A percentile compares a stretch with the other conserved stretches of the same genome.
phyloP scores from a whole-genome alignment of 2,113 vertebrate genomes.

The human (Homo sapiens) region DNA sequence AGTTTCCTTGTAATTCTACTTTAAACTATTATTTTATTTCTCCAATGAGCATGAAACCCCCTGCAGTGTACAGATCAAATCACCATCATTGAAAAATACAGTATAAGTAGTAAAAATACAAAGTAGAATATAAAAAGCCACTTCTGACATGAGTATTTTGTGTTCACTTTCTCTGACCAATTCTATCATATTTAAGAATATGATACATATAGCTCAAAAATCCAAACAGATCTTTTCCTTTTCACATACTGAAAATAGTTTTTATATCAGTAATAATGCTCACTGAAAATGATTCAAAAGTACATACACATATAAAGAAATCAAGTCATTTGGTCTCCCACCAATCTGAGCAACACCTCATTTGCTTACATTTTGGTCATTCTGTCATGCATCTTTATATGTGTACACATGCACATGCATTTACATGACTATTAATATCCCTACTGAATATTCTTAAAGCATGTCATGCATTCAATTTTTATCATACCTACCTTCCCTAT shows the following conservation, averaged over 20 bases:
- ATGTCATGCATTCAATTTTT: neutral
- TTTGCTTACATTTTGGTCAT: neutral
- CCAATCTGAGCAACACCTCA: neutral
- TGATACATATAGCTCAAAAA: neutral
- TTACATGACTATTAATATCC: neutral
- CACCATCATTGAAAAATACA: neutral
- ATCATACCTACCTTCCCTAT: neutral
- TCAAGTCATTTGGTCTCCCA: neutral
- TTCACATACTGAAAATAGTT: slow-evolving; percentile 23
- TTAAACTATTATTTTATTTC: neutral
- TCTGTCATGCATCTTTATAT: neutral
- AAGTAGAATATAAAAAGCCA: neutral
- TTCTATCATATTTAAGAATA: neutral
- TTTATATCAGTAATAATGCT: neutral
- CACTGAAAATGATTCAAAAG: slow-evolving; percentile 27
- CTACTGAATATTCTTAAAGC: neutral
- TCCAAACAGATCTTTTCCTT: neutral
- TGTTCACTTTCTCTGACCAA: neutral
- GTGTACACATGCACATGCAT: neutral
- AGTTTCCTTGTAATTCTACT: neutral
- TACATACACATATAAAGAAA: neutral
- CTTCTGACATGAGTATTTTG: neutral
- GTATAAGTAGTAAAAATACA: neutral
- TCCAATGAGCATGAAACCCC: neutral
- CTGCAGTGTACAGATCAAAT: neutral